These are phyloP conservation scores for Apodemia zela DNA, from an alignment of 2,888 invertebrate species.

Conservation along the genomic window DNA sequence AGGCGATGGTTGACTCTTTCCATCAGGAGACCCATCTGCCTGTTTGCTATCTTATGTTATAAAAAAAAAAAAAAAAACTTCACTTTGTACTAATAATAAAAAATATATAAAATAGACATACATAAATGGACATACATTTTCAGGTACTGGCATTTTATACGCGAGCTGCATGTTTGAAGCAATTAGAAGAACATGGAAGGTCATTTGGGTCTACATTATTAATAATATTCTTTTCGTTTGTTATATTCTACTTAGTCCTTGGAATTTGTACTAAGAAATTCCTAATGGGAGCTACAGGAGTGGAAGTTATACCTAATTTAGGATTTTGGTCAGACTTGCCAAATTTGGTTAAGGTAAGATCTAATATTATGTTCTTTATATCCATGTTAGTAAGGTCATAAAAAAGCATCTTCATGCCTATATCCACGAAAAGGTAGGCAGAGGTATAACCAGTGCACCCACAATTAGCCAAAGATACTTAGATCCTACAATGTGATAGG, in stretches of 20 bases:
- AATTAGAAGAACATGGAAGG: conserved; percentile 56
- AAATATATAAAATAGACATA: no score
- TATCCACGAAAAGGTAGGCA: no score
- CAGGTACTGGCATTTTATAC: conserved; percentile 77
- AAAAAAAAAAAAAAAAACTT: no score
- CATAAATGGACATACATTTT: conserved; percentile 37
- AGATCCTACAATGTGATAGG: no score
- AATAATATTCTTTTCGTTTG: conserved; percentile 81
- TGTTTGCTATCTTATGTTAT: no score
- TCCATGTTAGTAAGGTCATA: not conserved
- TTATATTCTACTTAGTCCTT: conserved; percentile 82
- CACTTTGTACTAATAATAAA: no score
- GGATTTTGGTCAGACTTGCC: conserved; percentile 87
- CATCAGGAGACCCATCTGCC: no score
- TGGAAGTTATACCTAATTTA: conserved; percentile 87
- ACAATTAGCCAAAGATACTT: no score
- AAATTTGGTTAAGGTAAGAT: conserved; percentile 82
- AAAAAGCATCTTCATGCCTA: no score
- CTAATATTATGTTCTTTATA: not conserved
- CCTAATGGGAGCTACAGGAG: conserved; percentile 85
- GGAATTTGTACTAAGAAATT: conserved; percentile 84
- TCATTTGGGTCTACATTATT: conserved; percentile 83
- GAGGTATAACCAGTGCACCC: no score
- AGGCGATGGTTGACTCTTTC: no score
- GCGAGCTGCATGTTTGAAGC: conserved; percentile 65